Evolutionary conservation across 1,140 invertebrate genomes (phyloP), one percentile per base, ranked within the genome.

Genomic region (Drosophila serrata): DNA sequence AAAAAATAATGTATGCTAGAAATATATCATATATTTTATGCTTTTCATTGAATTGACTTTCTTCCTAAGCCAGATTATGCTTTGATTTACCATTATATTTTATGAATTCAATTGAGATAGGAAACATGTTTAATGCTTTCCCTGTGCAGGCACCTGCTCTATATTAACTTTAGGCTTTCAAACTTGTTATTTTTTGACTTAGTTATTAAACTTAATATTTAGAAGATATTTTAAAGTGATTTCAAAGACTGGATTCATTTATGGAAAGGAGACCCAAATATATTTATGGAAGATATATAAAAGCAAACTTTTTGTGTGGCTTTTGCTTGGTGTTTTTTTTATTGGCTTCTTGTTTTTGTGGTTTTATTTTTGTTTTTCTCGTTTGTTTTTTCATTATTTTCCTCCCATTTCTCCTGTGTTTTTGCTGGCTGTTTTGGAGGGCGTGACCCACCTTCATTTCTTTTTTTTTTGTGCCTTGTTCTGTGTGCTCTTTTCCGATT

Each of bases 401-500:
- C 12, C 15, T 29, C 33, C 15, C 37, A 35, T 22, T 39, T 13
- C 8, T 42, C 45, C 33, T n/a, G 4, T 55, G 22, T 40, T 58
- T 35, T 39, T 67, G 29, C 8, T 19, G 29, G 29, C 0, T 33
- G 49, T 35, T 35, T 53, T 55, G 19, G 51, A 24, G 51, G 51
- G 51, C 51, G 51, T 55, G 51, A 55, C 51, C 51, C 51, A 55
- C 51, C 51, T 55, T 35, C 17, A 31, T 1, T 43, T 60, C 6
- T 29, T 42, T 55, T 33, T 37, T 35, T 55, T 42, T 24, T 57
- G 33, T 19, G 35, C 19, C 40, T 60, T 63, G 55, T 48, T 48
- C 35, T 17, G 43, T 19, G 46, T 55, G 60, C 58, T 70, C 77
- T 68, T 81, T 76, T 62, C 77, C 76, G 57, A 74, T 75, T 78